These are phyloP conservation scores for Xenops minutus DNA, from an alignment of 2,797 vertebrate species.

Conservation along the genomic window DNA sequence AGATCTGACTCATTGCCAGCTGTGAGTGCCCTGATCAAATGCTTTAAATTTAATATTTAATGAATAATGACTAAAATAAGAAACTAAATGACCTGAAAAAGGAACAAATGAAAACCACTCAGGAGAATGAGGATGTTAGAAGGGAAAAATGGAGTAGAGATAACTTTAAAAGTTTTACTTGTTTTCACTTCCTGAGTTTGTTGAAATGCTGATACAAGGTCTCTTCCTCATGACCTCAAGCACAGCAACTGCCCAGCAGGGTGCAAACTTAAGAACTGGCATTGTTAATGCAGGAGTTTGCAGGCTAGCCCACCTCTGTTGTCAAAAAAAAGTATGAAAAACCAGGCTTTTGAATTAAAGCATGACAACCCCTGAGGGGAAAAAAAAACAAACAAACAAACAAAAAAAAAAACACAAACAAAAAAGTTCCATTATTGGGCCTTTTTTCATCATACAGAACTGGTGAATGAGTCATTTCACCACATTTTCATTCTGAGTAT, in stretches of 20 bases:
- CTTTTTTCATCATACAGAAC: neutral
- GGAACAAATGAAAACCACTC: slow-evolving; percentile 23
- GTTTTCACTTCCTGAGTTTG: neutral
- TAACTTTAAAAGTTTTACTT: neutral
- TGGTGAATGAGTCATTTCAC: neutral
- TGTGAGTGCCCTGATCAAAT: slow-evolving; percentile 35
- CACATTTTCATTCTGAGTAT: neutral
- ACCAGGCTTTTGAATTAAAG: neutral
- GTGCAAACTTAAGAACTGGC: neutral
- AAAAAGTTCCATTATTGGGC: rapidly evolving
- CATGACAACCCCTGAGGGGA: neutral
- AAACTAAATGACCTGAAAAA: slow-evolving; percentile 40
- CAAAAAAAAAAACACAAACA: no score
- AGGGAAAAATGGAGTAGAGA: neutral
- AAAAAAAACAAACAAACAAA: no score
- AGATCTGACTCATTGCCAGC: slow-evolving; percentile 31
- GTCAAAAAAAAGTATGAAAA: neutral
- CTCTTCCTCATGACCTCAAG: neutral
- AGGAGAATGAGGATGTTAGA: neutral
- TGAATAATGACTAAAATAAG: slow-evolving; percentile 54
- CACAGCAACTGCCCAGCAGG: neutral
- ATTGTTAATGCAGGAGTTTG: neutral
- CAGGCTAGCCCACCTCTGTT: neutral
- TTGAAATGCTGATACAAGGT: neutral
- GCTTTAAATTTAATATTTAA: slow-evolving; percentile 63